Evolutionary conservation across 2,888 invertebrate species (phyloP), one percentile per base, ranked within the genome.

Genomic region (Nymphalis urticae): DNA sequence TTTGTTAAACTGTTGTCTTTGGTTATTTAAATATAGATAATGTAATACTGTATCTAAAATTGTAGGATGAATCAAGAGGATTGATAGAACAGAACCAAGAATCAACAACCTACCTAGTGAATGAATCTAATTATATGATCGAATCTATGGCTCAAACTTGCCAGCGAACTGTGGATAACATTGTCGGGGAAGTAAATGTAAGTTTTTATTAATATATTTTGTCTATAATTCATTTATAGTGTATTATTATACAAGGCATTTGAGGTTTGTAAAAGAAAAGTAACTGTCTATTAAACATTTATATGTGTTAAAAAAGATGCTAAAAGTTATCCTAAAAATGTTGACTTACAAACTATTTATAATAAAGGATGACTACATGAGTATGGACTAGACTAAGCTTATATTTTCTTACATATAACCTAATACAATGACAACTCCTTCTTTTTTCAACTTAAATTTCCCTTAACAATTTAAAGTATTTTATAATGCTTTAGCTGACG

Each of bases 1-100:
- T 5, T 32, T 6, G 27, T 6, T 5, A 32, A 5, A 6, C 27
- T 6, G 6, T 32, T 32, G 5, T 32, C 27, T 32, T 32, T 32
- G 27, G 6, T 32, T 32, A 32, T 32, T 32, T 6, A 32, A 32
- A 6, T 32, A 32, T 51, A 51, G 24, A 48, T n/a, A 7, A 48
- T 48, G 5, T 47, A 21, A 47, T 59, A 47, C 9, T 19, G n/a
- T 10, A n/a, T 36, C 58, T 50, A 32, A 27, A 19, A 32, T 64
- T 66, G n/a, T 62, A 70, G 70, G 36, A 63, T 24, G 64, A 70
- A 61, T 56, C 67, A n/a, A 50, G n/a, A 16, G 21, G 16, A 13
- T 47, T 70, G 9, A 19, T 56, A 13, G 48, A 61, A 56, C 48
- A 68, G 1, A 68, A 47, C 19, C 56, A 48, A 4, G 64, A 68